Base-by-base conservation (phyloP, 2,888 invertebrate genomes). In the Lucinisca nassula region DNA sequence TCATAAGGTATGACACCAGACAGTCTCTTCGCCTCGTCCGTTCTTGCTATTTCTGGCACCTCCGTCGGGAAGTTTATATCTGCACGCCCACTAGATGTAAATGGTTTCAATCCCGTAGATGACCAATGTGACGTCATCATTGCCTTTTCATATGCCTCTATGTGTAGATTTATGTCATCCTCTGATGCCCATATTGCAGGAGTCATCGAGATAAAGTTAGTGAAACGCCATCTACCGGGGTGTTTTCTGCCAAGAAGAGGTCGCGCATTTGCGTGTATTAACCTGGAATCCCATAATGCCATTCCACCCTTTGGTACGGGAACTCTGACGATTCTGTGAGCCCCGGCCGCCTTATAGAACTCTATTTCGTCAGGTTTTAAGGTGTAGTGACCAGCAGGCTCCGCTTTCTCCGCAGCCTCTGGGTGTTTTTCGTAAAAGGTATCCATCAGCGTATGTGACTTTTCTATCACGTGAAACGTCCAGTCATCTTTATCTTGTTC, bases 201-300 rank as follows among this genome's bases (percentile, higher is more conserved):
- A 0, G 92, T 92, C 95, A 95, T 95, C 82, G 93, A 95, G n/a
- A 92, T 91, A 74, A 95, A 93, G 6, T 92, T 89, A 21, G 92
- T 93, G 83, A 81, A 95, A 27, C 95, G 91, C 95, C 95, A 95
- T 75, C 94, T 84, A 8, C 90, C 92, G 10, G 91, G 83, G 40
- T 94, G 82, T 32, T 83, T 83, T 12, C 92, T 80, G 2, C 74
- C 45, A 8, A 24, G 78, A 45, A 89, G 58, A 35, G 95, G 95
- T 55, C 93, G 84, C 2, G 94, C 94, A 73, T 95, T 95, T 0
- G 94, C 95, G 75, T 95, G 95, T 37, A 95, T 87, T 14, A 94
- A 90, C 73, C 95, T 84, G 0, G 95, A 94, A 81, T 95, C 95
- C 95, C 95, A 95, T 27, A 95, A 81, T 2, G 94, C 92, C 89